Conservation (phyloP, 1,140 invertebrate genomes). For the Lepidurus packardi region DNA sequence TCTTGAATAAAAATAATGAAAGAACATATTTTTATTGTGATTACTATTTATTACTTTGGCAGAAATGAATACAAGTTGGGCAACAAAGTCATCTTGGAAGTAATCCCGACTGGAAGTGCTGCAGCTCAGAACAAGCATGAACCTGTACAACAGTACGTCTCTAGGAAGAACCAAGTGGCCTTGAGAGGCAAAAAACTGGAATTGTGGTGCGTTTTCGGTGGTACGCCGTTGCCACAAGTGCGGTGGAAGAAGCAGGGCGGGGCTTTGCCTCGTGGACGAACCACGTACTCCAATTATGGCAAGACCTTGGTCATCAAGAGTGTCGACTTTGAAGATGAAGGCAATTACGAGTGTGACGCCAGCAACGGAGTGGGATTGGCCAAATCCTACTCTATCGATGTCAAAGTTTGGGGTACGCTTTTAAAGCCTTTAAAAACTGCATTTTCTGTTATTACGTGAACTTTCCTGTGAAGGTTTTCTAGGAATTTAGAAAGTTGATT, state of each 20-base stretch:
- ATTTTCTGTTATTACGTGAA: too few relatives aligned
- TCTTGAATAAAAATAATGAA: not conserved
- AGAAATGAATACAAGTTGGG: slow-evolving; percentile 87
- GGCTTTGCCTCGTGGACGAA: slow-evolving; percentile 57
- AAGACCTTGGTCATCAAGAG: slow-evolving; percentile 83
- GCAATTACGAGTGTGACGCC: slow-evolving; percentile 81
- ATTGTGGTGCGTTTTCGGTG: slow-evolving; percentile 83
- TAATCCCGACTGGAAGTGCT: slow-evolving; percentile 66
- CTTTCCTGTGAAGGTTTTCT: not conserved
- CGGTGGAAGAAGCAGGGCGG: slow-evolving; percentile 73
- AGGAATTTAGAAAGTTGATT: slow-evolving; percentile 26
- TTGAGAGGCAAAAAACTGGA: slow-evolving; percentile 71
- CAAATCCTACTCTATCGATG: slow-evolving; percentile 73
- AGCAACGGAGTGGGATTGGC: slow-evolving; percentile 81
- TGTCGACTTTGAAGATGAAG: slow-evolving; percentile 77
- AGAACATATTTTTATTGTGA: not conserved
- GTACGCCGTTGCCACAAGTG: slow-evolving; percentile 69
- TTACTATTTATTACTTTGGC: slow-evolving; percentile 26
- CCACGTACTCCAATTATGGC: slow-evolving; percentile 77
- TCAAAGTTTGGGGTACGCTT: slow-evolving; percentile 64
- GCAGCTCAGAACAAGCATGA: slow-evolving; percentile 67
- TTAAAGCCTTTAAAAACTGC: not conserved
- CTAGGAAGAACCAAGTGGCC: slow-evolving; percentile 76
- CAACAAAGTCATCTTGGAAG: slow-evolving; percentile 70
- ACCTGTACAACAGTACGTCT: slow-evolving; percentile 73